Percentiles rank a stretch among this genome's conserved stretches.
Conservation (phyloP, 2,797 vertebrate genomes). For the Parauchenoglanis ngamensis region DNA sequence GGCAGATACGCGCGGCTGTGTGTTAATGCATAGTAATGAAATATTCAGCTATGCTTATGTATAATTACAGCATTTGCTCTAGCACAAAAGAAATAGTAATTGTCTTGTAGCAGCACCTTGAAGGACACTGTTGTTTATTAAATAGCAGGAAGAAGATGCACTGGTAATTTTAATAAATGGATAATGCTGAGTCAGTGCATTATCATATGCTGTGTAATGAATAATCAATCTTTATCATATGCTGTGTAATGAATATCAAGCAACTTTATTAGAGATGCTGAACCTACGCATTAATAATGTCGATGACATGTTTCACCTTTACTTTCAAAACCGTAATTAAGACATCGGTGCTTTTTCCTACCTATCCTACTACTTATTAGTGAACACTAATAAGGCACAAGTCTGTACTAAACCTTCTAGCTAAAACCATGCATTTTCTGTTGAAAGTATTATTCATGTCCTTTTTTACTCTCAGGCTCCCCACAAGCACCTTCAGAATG, state of each 20-base stretch:
- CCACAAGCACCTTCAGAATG: slow-evolving; percentile 93
- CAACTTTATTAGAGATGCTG: background rate
- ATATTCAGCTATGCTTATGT: background rate
- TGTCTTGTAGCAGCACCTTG: background rate
- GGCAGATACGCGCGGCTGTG: background rate
- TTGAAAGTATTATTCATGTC: background rate
- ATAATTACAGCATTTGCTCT: background rate
- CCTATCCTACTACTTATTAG: background rate
- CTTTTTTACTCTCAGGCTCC: slow-evolving; percentile 78
- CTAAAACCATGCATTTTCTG: background rate
- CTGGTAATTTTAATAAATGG: background rate
- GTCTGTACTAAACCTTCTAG: background rate
- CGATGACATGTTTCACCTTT: background rate
- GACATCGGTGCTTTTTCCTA: background rate
- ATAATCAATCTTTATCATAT: background rate
- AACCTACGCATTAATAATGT: background rate
- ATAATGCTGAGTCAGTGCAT: background rate
- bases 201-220: background rate
- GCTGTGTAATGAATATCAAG: background rate
- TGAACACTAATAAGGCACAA: background rate
- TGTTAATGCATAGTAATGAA: background rate
- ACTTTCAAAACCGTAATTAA: background rate
- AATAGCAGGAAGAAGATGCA: background rate
- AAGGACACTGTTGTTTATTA: background rate
- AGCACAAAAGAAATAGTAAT: background rate